Evolutionary conservation across 2,888 invertebrate genomes (phyloP).

Genomic region (Polymixis flavicincta): DNA sequence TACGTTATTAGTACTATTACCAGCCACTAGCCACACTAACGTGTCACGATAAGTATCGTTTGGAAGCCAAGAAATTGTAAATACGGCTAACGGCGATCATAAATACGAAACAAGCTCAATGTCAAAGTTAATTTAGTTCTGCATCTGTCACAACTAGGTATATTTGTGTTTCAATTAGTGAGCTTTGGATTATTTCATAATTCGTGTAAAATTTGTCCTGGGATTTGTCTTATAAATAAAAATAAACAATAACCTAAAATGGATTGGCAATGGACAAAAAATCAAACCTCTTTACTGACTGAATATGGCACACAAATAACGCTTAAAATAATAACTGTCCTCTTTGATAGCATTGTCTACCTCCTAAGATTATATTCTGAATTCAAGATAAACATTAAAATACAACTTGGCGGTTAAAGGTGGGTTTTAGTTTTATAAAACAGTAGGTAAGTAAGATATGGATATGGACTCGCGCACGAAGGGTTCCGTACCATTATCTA

Average conservation of each 20-base stretch:
- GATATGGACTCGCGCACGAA: no score
- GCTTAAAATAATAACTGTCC: not conserved
- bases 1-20: slow-evolving; percentile 5
- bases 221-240: not conserved
- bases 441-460: not conserved
- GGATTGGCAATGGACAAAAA: no score
- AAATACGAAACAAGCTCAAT: slow-evolving; percentile 25
- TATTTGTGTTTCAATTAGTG: not conserved
- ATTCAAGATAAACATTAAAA: not conserved
- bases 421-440: not conserved
- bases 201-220: not conserved
- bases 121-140: slow-evolving; percentile 44
- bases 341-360: not conserved
- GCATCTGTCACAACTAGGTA: slow-evolving; percentile 12
- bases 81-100: slow-evolving; percentile 25
- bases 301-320: not conserved
- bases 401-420: not conserved
- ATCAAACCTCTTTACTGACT: not conserved
- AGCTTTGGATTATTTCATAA: not conserved
- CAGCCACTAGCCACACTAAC: not conserved
- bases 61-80: slow-evolving; percentile 34
- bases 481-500: no score
- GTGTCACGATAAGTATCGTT: not conserved
- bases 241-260: not conserved
- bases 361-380: not conserved